Evolutionary conservation across 1,140 invertebrate genomes (phyloP).

Genomic region (Solenopsis invicta): DNA sequence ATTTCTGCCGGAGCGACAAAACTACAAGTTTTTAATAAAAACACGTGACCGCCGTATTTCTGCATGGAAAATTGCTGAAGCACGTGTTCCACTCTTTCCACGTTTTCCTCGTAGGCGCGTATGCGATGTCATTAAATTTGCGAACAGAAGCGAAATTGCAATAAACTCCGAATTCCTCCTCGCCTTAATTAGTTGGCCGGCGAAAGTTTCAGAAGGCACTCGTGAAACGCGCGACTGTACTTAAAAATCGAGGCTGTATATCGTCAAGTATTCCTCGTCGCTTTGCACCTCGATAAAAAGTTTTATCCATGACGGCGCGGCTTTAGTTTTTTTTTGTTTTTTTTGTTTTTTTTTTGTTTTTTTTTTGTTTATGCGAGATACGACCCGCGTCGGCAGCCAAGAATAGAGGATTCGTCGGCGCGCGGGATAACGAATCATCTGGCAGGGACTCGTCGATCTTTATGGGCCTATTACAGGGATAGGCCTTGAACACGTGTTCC

Average conservation of each 20-base stretch:
- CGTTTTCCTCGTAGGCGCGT: neutral
- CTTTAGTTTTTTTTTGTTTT: neutral
- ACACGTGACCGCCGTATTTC: slow-evolving; percentile 19
- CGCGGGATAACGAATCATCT: slow-evolving; percentile 40
- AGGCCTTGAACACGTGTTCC: slow-evolving; percentile 63
- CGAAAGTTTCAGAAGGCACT: slow-evolving; percentile 30
- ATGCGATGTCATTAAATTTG: slow-evolving; percentile 39
- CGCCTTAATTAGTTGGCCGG: slow-evolving; percentile 48
- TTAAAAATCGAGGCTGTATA: neutral
- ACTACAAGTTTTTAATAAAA: slow-evolving; percentile 36
- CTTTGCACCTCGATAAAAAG: slow-evolving; percentile 29
- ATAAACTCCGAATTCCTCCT: slow-evolving; percentile 46
- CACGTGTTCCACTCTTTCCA: neutral
- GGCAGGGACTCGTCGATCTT: slow-evolving; percentile 33
- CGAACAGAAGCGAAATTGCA: slow-evolving; percentile 47
- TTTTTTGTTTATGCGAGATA: neutral
- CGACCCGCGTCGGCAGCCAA: neutral
- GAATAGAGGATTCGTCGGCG: neutral
- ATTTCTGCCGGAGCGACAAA: neutral
- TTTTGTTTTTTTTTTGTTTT: neutral
- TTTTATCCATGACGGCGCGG: neutral
- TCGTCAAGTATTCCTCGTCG: neutral
- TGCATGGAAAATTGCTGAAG: neutral
- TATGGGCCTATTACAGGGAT: slow-evolving; percentile 35
- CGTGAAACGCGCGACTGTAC: slow-evolving; percentile 11